A percentile compares a stretch with the other conserved stretches of the same genome.
These are phyloP conservation scores for Lasaia peninsularis DNA, from an alignment of 1,140 invertebrate genomes.

Conservation along the genomic window DNA sequence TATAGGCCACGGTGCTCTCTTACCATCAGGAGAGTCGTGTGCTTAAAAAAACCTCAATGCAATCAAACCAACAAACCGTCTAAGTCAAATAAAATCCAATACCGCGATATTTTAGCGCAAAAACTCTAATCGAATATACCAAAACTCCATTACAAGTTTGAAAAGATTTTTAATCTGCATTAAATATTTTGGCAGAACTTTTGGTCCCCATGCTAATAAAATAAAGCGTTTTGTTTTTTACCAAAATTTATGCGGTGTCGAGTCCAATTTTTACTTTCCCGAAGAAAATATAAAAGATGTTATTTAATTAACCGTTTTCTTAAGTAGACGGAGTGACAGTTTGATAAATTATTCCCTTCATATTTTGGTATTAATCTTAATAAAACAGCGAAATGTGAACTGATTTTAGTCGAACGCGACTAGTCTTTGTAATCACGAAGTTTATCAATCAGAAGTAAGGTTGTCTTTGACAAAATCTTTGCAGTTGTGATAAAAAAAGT, in stretches of 20 bases:
- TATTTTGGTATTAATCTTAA: conserved; percentile 2
- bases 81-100: too few species aligned
- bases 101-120: too few species aligned
- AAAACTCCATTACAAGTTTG: too few species aligned
- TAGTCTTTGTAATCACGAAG: not conserved
- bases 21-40: too few species aligned
- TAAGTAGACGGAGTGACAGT: conserved; percentile 4
- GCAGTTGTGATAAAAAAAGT: too few species aligned
- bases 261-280: not conserved
- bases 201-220: not conserved
- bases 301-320: conserved; percentile 8
- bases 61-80: too few species aligned
- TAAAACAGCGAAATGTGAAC: not conserved
- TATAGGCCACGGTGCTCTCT: too few species aligned
- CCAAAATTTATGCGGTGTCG: not conserved
- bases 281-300: not conserved
- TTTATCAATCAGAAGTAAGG: not conserved
- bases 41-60: too few species aligned
- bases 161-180: not conserved
- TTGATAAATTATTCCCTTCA: conserved; percentile 14
- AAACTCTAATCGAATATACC: too few species aligned
- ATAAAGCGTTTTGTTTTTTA: not conserved
- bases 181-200: not conserved
- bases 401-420: not conserved
- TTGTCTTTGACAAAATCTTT: too few species aligned